Evolutionary conservation across 2,888 invertebrate genomes (phyloP).

Genomic region (Eucera pruinosa): DNA sequence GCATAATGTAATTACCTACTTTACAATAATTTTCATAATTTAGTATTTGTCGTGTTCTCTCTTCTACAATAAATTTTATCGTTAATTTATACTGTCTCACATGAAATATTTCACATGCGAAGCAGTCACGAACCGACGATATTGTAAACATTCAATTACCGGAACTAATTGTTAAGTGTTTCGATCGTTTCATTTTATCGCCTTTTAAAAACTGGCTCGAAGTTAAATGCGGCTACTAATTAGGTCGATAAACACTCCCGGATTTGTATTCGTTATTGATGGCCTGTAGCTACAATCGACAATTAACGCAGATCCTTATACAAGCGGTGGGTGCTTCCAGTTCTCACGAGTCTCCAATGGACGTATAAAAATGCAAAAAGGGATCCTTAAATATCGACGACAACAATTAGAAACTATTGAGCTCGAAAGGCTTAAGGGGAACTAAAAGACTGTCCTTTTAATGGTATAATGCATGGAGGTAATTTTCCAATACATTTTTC

Average conservation of each 20-base stretch:
- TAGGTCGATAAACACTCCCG: slow-evolving; percentile 19
- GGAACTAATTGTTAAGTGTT: slow-evolving; percentile 16
- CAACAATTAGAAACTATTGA: background rate
- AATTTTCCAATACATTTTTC: background rate
- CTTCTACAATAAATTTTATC: background rate
- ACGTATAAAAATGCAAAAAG: background rate
- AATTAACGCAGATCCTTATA: slow-evolving; percentile 22
- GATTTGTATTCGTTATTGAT: slow-evolving; percentile 23
- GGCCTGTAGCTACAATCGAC: background rate
- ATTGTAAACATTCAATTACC: slow-evolving; percentile 24
- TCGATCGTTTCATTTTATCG: slow-evolving; percentile 6
- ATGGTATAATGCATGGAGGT: background rate
- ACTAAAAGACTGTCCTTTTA: background rate
- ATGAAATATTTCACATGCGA: background rate
- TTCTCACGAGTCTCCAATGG: background rate
- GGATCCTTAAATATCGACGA: slow-evolving; percentile 1
- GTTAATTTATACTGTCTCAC: background rate
- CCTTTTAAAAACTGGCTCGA: background rate
- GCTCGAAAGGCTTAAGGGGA: background rate
- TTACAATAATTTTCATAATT: background rate
- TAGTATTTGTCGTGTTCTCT: background rate
- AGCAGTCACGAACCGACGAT: background rate
- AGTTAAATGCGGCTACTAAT: slow-evolving; percentile 17
- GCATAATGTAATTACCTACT: background rate
- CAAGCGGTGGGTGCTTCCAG: background rate